phyloP scores from a whole-genome alignment of 1,140 invertebrate species.

The Protaetia brevitarsis region DNA sequence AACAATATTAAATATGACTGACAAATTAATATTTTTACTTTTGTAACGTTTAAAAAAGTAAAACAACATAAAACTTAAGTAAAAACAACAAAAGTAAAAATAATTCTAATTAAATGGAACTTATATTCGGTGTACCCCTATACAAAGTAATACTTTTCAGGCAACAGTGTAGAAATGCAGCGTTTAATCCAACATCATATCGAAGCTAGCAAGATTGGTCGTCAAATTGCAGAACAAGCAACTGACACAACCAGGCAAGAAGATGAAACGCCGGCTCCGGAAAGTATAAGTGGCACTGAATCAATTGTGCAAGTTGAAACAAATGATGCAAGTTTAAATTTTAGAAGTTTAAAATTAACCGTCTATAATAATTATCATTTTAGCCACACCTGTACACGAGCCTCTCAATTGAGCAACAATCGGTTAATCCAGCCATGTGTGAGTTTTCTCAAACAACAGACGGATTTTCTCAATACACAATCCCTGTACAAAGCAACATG shows the following conservation, averaged over 20 bases:
- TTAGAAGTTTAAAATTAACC: slow-evolving; percentile 4
- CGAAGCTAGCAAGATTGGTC: slow-evolving; percentile 76
- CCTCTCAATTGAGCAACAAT: slow-evolving; percentile 21
- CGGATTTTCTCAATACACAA: slow-evolving; percentile 22
- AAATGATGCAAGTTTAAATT: slow-evolving; percentile 25
- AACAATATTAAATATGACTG: no score
- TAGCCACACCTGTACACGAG: slow-evolving; percentile 43
- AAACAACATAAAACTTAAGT: no score
- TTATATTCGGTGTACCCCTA: neutral
- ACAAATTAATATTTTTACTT: no score
- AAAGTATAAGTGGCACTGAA: slow-evolving; percentile 50
- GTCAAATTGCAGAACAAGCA: slow-evolving; percentile 72
- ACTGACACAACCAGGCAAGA: slow-evolving; percentile 57
- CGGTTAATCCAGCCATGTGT: neutral
- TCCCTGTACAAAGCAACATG: slow-evolving; percentile 37
- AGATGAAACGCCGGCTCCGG: slow-evolving; percentile 53
- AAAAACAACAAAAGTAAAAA: neutral
- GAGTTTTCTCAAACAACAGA: slow-evolving; percentile 8
- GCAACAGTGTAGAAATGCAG: slow-evolving; percentile 60
- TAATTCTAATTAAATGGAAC: slow-evolving; percentile 8
- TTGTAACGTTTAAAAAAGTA: no score
- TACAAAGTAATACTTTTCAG: slow-evolving; percentile 31
- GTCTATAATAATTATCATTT: slow-evolving; percentile 27
- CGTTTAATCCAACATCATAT: slow-evolving; percentile 68
- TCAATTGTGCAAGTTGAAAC: slow-evolving; percentile 25